Evolutionary conservation across 2,797 vertebrate genomes (phyloP), one percentile per base, ranked within the genome.

Genomic region (Echiichthys vipera): DNA sequence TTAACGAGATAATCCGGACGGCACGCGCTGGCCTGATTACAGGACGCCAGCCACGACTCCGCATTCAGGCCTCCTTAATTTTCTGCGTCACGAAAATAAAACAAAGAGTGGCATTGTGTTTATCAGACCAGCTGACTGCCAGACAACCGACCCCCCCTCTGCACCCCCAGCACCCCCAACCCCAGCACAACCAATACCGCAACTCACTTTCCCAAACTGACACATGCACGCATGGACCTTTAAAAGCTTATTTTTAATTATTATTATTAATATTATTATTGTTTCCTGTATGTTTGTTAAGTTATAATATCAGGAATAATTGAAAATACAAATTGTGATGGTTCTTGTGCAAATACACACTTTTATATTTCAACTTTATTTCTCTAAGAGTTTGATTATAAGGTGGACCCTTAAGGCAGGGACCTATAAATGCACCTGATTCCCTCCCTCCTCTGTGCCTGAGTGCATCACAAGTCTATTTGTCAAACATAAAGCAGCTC

Each of bases 1-100:
- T 96, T 96, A 97, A 97, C 94, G 95, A 96, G 96, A 95, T 98
- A 97, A 98, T 98, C 96, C 96, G 95, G 88, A 94, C 94, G 95
- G 96, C 96, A 97, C 97, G 96, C 96, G 97, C 92, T 95, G 91
- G 94, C 94, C 94, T 97, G 97, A 97, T 98, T 97, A 97, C 94
- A 95, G 95, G 96, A 95, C 95, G 94, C 95, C 91, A 90, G 88
- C 92, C 95, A 88, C 93, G 86, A 95, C 90, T 91, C 86, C 87
- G 95, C 93, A 90, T 94, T 93, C 91, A 92, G 89, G 68, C 87
- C 84, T 95, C 94, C 95, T 95, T 95, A 91, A 96, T 95, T 96
- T 96, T 96, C 95, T 96, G 95, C 95, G 92, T 96, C 94, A 96
- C 89, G 92, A 95, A 93, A 92, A 95, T 92, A 94, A 95, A 95